Percentiles rank a stretch among this genome's conserved stretches.
Evolutionary conservation across 2,113 vertebrate species (phyloP).

Genomic region (Channa argus): DNA sequence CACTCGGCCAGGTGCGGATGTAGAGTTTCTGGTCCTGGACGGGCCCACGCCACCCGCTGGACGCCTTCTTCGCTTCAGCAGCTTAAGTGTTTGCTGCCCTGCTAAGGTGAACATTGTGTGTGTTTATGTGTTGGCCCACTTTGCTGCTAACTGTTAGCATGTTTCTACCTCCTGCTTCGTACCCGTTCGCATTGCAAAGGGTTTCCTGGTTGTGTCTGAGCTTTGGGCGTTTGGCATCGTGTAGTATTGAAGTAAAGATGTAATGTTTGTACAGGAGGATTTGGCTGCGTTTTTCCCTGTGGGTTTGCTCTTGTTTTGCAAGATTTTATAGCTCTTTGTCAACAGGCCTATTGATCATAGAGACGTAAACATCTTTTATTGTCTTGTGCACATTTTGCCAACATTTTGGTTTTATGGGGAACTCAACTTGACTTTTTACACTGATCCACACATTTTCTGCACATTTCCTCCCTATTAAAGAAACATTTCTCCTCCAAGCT

Average conservation of each 20-base stretch:
- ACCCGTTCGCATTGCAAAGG: background rate
- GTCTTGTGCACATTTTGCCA: background rate
- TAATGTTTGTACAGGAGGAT: background rate
- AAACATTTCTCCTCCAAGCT: slow-evolving; percentile 1
- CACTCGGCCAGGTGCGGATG: too few species aligned
- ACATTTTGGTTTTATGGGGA: slow-evolving; percentile 3
- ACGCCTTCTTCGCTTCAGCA: too few species aligned
- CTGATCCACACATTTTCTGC: background rate
- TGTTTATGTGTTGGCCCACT: background rate
- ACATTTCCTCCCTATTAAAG: background rate
- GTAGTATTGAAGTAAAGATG: background rate
- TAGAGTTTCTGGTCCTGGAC: too few species aligned
- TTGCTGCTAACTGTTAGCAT: background rate
- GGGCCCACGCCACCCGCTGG: too few species aligned
- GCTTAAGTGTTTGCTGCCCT: background rate
- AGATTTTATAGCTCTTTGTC: background rate
- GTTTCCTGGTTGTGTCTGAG: background rate
- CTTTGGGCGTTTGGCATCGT: background rate
- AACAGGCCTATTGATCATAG: background rate
- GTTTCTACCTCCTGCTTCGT: background rate
- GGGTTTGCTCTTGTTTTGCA: background rate
- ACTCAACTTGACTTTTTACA: background rate
- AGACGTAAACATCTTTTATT: background rate
- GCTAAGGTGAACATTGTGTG: too few species aligned
- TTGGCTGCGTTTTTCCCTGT: slow-evolving; percentile 1